phyloP scores from a whole-genome alignment of 2,797 vertebrate genomes.

The Buphagus erythrorhynchus region DNA sequence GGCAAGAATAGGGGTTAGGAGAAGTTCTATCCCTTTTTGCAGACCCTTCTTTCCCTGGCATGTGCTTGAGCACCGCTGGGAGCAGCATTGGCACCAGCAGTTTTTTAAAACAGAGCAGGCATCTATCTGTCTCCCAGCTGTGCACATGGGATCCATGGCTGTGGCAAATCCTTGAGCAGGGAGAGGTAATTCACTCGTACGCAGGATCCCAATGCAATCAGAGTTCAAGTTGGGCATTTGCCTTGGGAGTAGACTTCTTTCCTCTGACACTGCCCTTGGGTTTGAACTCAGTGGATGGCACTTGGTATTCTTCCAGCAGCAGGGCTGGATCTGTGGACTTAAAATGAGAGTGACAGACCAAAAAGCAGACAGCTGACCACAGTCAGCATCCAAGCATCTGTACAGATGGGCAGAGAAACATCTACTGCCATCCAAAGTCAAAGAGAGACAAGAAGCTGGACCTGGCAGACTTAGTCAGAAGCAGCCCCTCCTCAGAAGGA shows the following conservation, averaged over 20 bases:
- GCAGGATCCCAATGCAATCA: accelerated
- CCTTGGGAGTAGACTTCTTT: background rate
- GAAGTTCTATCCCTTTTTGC: background rate
- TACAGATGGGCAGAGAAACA: background rate
- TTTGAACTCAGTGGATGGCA: background rate
- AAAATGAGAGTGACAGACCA: background rate
- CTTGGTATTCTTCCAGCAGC: background rate
- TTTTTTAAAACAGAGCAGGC: background rate
- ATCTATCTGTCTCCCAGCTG: background rate
- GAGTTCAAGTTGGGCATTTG: background rate
- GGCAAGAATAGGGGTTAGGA: background rate
- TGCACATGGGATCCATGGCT: background rate
- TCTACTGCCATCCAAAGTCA: background rate
- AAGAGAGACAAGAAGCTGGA: background rate
- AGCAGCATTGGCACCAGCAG: background rate
- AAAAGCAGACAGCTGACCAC: background rate
- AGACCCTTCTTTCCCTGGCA: background rate
- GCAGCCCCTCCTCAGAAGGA: background rate
- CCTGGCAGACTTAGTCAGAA: conserved; percentile 1
- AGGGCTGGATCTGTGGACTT: background rate
- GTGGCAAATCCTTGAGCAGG: background rate
- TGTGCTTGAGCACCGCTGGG: background rate
- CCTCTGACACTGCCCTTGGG: background rate
- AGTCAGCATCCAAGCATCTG: background rate
- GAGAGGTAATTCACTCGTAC: background rate